Conservation (phyloP, 2,888 invertebrate genomes). For the Gari tellinella region DNA sequence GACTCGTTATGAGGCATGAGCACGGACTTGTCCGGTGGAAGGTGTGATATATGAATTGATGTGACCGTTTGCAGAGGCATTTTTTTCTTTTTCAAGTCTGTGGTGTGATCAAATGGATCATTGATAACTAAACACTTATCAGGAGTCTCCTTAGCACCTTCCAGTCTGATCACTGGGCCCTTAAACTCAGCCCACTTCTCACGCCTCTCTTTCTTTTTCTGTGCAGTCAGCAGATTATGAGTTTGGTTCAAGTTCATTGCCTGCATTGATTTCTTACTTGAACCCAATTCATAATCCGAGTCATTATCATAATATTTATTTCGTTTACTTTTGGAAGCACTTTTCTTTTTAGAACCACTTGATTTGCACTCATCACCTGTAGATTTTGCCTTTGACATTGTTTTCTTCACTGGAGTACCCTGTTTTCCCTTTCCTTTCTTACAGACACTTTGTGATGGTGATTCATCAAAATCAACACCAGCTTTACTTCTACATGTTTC, state of each 20-base stretch:
- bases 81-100: conserved; percentile 56
- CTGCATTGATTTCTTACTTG: conserved; percentile 65
- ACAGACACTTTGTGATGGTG: too few species aligned
- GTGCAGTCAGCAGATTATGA: conserved; percentile 62
- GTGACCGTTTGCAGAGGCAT: conserved; percentile 60
- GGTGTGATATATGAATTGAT: conserved; percentile 74
- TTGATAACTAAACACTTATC: conserved; percentile 76
- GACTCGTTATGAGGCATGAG: conserved; percentile 69
- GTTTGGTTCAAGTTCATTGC: conserved; percentile 71
- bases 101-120: conserved; percentile 66
- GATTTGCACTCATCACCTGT: background rate
- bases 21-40: conserved; percentile 77
- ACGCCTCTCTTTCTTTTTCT: conserved; percentile 62
- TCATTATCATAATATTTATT: conserved; percentile 46
- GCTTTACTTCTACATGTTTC: too few species aligned
- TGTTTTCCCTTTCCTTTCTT: background rate
- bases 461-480: too few species aligned
- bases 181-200: conserved; percentile 49
- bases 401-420: background rate
- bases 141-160: conserved; percentile 68
- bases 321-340: conserved; percentile 21
- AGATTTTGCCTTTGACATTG: conserved; percentile 1
- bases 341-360: conserved; percentile 9
- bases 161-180: conserved; percentile 76
- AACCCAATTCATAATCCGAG: conserved; percentile 53